Evolutionary conservation across 2,888 invertebrate species (phyloP).

Genomic region (Hypsopygia costalis): DNA sequence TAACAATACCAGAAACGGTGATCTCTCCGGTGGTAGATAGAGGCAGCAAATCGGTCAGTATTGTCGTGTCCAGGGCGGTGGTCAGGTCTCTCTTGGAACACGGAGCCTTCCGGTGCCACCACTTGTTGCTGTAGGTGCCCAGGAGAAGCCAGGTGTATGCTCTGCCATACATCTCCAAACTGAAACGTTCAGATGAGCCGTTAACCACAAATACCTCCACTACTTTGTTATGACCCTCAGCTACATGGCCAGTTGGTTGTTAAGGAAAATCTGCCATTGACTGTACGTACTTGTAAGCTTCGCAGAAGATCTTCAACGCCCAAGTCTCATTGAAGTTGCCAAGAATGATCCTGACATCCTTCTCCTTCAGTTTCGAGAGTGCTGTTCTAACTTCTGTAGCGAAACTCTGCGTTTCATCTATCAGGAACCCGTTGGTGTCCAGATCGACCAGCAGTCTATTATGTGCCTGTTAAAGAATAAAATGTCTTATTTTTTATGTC

Average conservation of each 20-base stretch:
- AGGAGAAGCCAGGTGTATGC: slow-evolving; percentile 98
- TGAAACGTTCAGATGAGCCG: too few species aligned
- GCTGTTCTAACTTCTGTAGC: slow-evolving; percentile 92
- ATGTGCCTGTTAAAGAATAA: slow-evolving; percentile 82
- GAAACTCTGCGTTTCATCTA: slow-evolving; percentile 94
- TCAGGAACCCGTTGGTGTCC: slow-evolving; percentile 89
- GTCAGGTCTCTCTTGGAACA: slow-evolving; percentile 88
- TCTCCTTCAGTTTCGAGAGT: slow-evolving; percentile 90
- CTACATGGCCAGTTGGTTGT: too few species aligned
- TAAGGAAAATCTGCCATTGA: too few species aligned
- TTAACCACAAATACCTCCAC: too few species aligned
- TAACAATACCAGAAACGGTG: slow-evolving; percentile 94
- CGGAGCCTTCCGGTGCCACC: slow-evolving; percentile 83
- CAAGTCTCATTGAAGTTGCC: slow-evolving; percentile 98
- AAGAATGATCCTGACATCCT: slow-evolving; percentile 96
- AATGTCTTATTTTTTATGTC: too few species aligned
- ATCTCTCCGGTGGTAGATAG: slow-evolving; percentile 92
- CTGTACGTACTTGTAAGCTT: slow-evolving; percentile 85
- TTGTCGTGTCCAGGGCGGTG: slow-evolving; percentile 91
- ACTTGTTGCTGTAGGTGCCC: slow-evolving; percentile 92
- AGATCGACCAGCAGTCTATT: slow-evolving; percentile 93
- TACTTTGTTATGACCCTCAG: too few species aligned
- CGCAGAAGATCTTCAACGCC: slow-evolving; percentile 94
- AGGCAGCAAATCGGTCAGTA: slow-evolving; percentile 93
- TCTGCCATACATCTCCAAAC: slow-evolving; percentile 92